Conservation (phyloP, 2,797 vertebrate genomes). For the Spheniscus humboldti region DNA sequence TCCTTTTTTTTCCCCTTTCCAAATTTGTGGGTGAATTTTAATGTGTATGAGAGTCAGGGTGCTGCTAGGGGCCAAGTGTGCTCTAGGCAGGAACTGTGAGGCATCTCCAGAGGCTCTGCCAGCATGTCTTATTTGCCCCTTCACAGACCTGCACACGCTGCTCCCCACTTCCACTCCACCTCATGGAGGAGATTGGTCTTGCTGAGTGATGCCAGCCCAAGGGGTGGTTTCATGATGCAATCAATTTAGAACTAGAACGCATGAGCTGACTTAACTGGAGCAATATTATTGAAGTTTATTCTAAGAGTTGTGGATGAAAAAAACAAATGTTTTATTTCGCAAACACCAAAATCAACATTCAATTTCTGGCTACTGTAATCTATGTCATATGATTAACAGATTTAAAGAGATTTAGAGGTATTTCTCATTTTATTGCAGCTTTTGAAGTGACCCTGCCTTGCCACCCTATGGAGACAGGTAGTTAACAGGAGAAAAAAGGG, state of each 20-base stretch:
- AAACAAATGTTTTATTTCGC: not conserved
- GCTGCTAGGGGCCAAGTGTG: not conserved
- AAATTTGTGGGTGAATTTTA: not conserved
- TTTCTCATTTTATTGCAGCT: not conserved
- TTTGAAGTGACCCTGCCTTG: not conserved
- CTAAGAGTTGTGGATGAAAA: not conserved
- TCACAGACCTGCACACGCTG: not conserved
- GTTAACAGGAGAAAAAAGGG: not conserved
- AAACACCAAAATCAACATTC: not conserved
- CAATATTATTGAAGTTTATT: not conserved
- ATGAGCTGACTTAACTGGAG: not conserved
- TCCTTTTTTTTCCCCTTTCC: not conserved
- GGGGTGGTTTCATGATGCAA: not conserved
- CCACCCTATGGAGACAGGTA: not conserved
- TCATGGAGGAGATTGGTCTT: not conserved
- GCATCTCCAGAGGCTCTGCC: not conserved
- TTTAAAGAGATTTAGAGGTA: not conserved
- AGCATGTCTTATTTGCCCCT: not conserved
- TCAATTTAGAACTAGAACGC: not conserved
- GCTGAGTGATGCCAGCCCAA: not conserved
- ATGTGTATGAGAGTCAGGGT: not conserved
- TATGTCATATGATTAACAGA: constrained; percentile 4
- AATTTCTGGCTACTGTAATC: not conserved
- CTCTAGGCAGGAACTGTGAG: not conserved
- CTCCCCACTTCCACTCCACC: not conserved